Percentiles rank a stretch among this genome's conserved stretches.
Evolutionary conservation across 2,888 invertebrate species (phyloP).

Genomic region (Ischnus inquisitorius): DNA sequence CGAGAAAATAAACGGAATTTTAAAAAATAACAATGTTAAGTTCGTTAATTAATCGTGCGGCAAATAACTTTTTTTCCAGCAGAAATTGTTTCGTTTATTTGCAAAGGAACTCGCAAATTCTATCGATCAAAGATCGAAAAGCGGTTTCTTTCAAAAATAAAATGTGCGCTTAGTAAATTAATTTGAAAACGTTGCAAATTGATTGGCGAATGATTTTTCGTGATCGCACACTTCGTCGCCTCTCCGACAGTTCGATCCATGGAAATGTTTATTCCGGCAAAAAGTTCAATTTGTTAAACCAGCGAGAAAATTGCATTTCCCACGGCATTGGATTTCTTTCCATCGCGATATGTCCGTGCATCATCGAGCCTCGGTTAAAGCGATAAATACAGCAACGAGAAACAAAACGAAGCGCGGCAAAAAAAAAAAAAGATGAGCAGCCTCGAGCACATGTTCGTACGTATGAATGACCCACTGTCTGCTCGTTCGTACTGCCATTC

Average conservation of each 20-base stretch:
- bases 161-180: no score
- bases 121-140: no score
- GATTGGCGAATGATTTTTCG: no score
- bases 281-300: neutral
- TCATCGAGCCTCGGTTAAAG: constrained; percentile 24
- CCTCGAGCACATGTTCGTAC: constrained; percentile 57
- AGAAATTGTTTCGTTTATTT: no score
- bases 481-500: constrained; percentile 44
- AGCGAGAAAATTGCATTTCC: constrained; percentile 29
- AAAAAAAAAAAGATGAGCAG: constrained; percentile 47
- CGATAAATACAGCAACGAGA: constrained; percentile 1
- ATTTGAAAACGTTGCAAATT: no score
- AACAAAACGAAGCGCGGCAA: constrained; percentile 37
- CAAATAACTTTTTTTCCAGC: no score
- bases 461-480: constrained; percentile 65
- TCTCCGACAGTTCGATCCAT: neutral
- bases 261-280: neutral
- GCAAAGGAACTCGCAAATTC: no score
- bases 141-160: no score
- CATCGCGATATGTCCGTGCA: constrained; percentile 38
- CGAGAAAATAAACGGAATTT: no score
- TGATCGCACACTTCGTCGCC: no score
- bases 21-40: no score
- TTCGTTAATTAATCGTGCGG: no score
- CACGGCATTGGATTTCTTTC: constrained; percentile 39